These are phyloP conservation scores for Lepidurus packardi DNA, from an alignment of 1,140 invertebrate genomes.

Conservation along the genomic window DNA sequence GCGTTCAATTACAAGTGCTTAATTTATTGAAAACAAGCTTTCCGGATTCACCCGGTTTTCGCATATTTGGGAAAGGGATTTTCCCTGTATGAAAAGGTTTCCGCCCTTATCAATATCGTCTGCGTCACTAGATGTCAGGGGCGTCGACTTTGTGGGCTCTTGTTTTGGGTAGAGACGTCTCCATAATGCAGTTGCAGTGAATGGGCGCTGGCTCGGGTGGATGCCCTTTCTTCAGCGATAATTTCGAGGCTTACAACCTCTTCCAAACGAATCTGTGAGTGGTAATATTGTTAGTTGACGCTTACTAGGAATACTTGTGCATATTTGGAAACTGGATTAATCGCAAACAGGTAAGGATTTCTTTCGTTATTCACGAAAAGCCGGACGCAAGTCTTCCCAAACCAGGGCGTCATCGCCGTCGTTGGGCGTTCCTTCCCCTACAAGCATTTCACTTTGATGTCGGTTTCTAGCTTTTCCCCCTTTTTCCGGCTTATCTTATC, in stretches of 20 bases:
- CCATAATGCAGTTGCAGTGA: conserved; percentile 18
- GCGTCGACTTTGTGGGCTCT: neutral
- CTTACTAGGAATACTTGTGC: neutral
- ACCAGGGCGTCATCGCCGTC: conserved; percentile 11
- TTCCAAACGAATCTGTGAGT: conserved; percentile 15
- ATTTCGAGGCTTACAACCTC: conserved; percentile 2
- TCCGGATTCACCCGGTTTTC: too few species aligned
- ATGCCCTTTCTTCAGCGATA: conserved; percentile 13
- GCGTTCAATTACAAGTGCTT: too few species aligned
- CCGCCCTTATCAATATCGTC: neutral
- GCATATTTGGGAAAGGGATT: too few species aligned
- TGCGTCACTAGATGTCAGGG: conserved; percentile 1
- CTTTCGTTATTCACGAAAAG: conserved; percentile 1
- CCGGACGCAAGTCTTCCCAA: neutral
- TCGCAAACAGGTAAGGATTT: neutral
- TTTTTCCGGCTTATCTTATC: neutral
- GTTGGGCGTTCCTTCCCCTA: conserved; percentile 11
- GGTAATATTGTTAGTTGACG: neutral
- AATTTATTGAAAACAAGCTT: too few species aligned
- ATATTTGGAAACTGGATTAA: neutral
- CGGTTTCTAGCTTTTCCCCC: neutral
- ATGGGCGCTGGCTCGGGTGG: conserved; percentile 19
- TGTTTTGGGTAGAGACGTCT: conserved; percentile 12
- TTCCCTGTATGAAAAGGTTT: too few species aligned
- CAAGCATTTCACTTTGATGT: neutral